Conservation (phyloP, 1,140 invertebrate species). For the Sycophila sp. region DNA sequence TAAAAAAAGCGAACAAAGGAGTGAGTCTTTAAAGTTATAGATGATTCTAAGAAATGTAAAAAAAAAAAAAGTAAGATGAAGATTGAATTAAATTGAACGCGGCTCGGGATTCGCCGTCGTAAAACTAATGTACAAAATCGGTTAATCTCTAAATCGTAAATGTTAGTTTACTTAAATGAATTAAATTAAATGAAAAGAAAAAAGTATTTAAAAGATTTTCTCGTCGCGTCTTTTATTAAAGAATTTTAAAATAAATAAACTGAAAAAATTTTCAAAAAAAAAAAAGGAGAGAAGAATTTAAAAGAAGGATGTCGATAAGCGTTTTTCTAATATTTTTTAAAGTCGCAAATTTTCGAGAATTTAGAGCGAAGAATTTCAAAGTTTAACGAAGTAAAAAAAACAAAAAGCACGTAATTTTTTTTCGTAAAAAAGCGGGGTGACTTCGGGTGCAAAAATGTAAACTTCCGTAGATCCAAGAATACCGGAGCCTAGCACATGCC, state of each 20-base stretch:
- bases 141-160: conserved; percentile 60
- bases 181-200: not conserved
- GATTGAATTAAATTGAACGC: conserved; percentile 12
- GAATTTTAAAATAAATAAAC: conserved; percentile 1
- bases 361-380: too few species aligned
- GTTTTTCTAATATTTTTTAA: too few species aligned
- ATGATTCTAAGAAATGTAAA: conserved; percentile 44
- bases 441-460: conserved; percentile 21
- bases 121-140: conserved; percentile 64
- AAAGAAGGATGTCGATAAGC: too few species aligned
- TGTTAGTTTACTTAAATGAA: conserved; percentile 57
- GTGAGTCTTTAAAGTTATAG: conserved; percentile 43
- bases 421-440: conserved; percentile 21
- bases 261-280: not conserved
- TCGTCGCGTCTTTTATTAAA: conserved; percentile 15
- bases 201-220: conserved; percentile 34
- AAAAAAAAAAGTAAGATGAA: conserved; percentile 37
- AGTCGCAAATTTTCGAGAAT: too few species aligned
- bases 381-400: too few species aligned
- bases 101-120: conserved; percentile 32
- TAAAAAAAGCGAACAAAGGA: conserved; percentile 43
- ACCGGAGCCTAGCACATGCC: too few species aligned
- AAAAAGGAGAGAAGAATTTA: too few species aligned
- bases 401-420: too few species aligned
- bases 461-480: not conserved